Evolutionary conservation across 2,797 vertebrate genomes (phyloP), one percentile per base, ranked within the genome.

Genomic region (Eulemur rubriventer): DNA sequence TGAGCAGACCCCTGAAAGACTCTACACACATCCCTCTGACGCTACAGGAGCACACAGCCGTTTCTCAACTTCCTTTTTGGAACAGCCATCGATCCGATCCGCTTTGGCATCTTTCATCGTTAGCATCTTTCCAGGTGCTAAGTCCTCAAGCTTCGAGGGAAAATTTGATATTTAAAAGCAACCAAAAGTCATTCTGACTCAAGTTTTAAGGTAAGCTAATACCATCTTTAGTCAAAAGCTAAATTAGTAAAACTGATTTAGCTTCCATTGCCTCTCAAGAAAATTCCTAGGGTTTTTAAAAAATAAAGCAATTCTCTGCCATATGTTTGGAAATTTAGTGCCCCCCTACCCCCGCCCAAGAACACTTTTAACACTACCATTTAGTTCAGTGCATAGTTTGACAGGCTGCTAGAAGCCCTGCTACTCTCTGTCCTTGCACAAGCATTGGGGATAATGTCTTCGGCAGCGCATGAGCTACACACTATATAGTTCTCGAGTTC

Each of bases 31-130:
- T 3, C 52, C 35, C 28, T 81, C 17, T 5, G 46, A 10, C 6
- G 17, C 67, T 26, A 28, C 41, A 17, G 1, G 0, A 18, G 41
- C 7, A 7, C 0, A 0, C 0, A 4, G 3, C 50, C 1, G 14
- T 18, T 65, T 79, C 46, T 38, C 50, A 72, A 6, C 30, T 18
- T 55, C 50, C 4, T 18, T 80, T 22, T 4, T 0, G 9, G 24
- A 33, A 46, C 5, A n/a, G 10, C 26, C 52, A 26, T 28, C 0
- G 1, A 80, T 26, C 41, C 11, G 24, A 80, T 26, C 41, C 11
- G 18, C 20, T 22, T 59, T 33, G 2, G 11, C 10, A 7, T 22
- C 26, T 30, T 35, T 43, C 50, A 22, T 17, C 52, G 22, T 59
- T 14, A 11, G 20, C 17, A 4, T 38, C 50, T 18, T 35, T 33